Evolutionary conservation across 2,888 invertebrate species (phyloP).

Genomic region (Fabriciana adippe): DNA sequence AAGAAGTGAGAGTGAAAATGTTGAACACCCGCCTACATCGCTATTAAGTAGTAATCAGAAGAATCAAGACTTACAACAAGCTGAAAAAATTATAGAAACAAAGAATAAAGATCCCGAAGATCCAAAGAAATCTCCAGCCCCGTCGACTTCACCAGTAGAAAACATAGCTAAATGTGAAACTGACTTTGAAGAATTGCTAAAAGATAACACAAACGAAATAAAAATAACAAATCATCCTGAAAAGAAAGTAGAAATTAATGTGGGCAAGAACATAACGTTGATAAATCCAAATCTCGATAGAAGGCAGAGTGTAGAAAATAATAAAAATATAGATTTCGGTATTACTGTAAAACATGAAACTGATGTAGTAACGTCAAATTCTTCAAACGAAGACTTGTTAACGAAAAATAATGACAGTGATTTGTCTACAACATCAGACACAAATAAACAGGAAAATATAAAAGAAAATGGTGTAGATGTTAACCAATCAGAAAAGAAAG

Average conservation of each 20-base stretch:
- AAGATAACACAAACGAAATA: conserved; percentile 77
- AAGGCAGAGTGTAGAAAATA: conserved; percentile 22
- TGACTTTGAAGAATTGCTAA: conserved; percentile 77
- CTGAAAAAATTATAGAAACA: conserved; percentile 32
- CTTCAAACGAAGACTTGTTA: conserved; percentile 15
- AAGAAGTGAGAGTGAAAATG: conserved; percentile 54
- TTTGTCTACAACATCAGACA: neutral
- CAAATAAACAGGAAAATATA: conserved; percentile 20
- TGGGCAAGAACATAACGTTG: conserved; percentile 64
- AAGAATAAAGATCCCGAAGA: conserved; percentile 47
- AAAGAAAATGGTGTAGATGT: conserved; percentile 19
- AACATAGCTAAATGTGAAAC: conserved; percentile 67
- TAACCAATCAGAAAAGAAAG: conserved; percentile 11
- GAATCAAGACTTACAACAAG: conserved; percentile 27
- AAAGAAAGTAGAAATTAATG: conserved; percentile 70
- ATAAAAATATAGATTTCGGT: conserved; percentile 22
- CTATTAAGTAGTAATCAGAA: conserved; percentile 26
- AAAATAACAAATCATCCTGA: conserved; percentile 71
- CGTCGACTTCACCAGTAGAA: conserved; percentile 41
- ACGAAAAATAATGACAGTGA: conserved; percentile 24
- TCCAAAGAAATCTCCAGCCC: conserved; percentile 12
- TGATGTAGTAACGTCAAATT: conserved; percentile 18
- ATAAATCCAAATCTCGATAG: conserved; percentile 49
- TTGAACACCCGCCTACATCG: conserved; percentile 38
- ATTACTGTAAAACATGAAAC: conserved; percentile 31